Percentiles rank a stretch among this genome's conserved stretches.
These are phyloP conservation scores for Pecten maximus DNA, from an alignment of 2,888 invertebrate genomes.

Conservation along the genomic window DNA sequence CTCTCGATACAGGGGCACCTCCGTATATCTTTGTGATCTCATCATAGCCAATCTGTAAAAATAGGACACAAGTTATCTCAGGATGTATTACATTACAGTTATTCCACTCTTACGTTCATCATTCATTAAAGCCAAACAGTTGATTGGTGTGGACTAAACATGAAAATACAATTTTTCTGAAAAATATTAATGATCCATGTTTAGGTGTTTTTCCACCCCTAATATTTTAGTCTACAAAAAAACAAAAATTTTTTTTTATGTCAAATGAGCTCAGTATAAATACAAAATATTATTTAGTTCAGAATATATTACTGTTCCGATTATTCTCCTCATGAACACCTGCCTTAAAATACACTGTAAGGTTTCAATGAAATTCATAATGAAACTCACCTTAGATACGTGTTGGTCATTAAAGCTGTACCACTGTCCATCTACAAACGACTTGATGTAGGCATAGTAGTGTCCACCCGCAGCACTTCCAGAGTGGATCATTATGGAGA, in stretches of 20 bases:
- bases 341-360: no score
- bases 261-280: no score
- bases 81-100: neutral
- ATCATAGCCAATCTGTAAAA: conserved; percentile 88
- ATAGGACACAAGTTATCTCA: conserved; percentile 22
- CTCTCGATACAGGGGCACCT: conserved; percentile 83
- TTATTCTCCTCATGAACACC: no score
- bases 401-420: conserved; percentile 94
- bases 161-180: no score
- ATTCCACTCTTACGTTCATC: neutral
- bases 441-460: conserved; percentile 94
- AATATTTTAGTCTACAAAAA: no score
- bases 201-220: no score
- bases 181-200: no score
- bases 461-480: conserved; percentile 95
- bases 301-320: no score
- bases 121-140: no score
- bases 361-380: no score
- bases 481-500: conserved; percentile 95
- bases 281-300: no score
- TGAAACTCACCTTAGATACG: conserved; percentile 87
- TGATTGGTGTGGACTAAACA: neutral
- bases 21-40: conserved; percentile 93
- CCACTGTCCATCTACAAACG: conserved; percentile 87
- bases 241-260: no score